Evolutionary conservation across 1,140 invertebrate species (phyloP).

Genomic region (Neodiprion lecontei): DNA sequence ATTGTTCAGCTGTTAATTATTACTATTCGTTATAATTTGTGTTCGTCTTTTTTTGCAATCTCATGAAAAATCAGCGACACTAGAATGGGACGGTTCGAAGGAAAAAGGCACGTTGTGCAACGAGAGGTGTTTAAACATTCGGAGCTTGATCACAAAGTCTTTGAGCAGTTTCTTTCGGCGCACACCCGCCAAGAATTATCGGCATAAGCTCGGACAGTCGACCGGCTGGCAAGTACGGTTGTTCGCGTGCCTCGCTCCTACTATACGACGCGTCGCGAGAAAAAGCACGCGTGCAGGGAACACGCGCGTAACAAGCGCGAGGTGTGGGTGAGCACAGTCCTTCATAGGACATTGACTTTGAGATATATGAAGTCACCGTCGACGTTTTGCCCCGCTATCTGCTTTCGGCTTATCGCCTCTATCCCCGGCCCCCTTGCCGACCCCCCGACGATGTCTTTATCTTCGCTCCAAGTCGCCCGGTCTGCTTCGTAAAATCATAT

Average conservation of each 20-base stretch:
- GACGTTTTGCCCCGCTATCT: constrained; percentile 44
- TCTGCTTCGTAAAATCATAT: not conserved
- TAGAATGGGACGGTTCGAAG: no score
- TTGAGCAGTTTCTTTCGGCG: no score
- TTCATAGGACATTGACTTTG: constrained; percentile 64
- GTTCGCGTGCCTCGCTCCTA: not conserved
- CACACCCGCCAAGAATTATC: not conserved
- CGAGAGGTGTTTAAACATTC: no score
- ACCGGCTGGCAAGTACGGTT: not conserved
- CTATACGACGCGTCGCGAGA: not conserved
- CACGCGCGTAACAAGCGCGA: not conserved
- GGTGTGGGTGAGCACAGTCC: constrained; percentile 39
- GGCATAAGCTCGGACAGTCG: not conserved
- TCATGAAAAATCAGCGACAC: no score
- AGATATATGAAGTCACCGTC: constrained; percentile 47
- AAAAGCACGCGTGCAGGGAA: not conserved
- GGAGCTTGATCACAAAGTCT: no score
- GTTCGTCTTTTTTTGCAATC: no score
- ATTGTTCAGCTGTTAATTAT: no score
- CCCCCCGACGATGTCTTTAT: not conserved
- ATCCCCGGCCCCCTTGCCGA: not conserved
- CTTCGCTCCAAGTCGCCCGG: not conserved
- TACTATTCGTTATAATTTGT: no score
- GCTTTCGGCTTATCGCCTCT: constrained; percentile 22
- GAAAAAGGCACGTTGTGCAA: no score